Evolutionary conservation across 2,888 invertebrate species (phyloP).

Genomic region (Drosophila atroscutellata): DNA sequence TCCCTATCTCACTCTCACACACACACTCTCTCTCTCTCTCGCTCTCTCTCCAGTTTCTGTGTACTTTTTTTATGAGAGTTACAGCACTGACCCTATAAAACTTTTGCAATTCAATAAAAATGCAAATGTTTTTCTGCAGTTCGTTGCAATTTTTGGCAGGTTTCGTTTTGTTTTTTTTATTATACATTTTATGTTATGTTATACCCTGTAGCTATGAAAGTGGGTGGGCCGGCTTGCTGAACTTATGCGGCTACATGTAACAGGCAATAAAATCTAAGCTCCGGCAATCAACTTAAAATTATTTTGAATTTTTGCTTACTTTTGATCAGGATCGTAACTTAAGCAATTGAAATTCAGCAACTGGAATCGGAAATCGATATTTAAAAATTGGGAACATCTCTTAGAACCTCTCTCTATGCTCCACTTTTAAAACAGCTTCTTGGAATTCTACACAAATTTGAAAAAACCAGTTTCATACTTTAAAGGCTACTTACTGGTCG

Average conservation of each 20-base stretch:
- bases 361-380: too few species aligned
- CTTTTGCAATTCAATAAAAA: slow-evolving; percentile 79
- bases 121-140: slow-evolving; percentile 71
- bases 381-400: too few species aligned
- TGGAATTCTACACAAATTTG: not conserved
- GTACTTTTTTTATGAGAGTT: slow-evolving; percentile 18
- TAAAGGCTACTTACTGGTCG: not conserved
- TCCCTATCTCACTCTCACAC: not conserved
- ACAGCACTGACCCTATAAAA: slow-evolving; percentile 63
- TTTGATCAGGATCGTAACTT: not conserved
- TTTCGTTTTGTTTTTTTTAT: slow-evolving; percentile 51
- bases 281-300: too few species aligned
- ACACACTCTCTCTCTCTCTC: too few species aligned
- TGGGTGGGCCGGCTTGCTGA: not conserved
- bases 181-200: not conserved
- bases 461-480: not conserved
- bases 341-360: not conserved
- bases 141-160: slow-evolving; percentile 55
- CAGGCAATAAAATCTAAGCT: not conserved
- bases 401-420: not conserved
- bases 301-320: not conserved
- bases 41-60: not conserved
- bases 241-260: not conserved
- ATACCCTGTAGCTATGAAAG: slow-evolving; percentile 18
- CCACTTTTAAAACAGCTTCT: not conserved